Evolutionary conservation across 2,797 vertebrate genomes (phyloP), one percentile per base, ranked within the genome.

Genomic region (Fistularia commersonii): DNA sequence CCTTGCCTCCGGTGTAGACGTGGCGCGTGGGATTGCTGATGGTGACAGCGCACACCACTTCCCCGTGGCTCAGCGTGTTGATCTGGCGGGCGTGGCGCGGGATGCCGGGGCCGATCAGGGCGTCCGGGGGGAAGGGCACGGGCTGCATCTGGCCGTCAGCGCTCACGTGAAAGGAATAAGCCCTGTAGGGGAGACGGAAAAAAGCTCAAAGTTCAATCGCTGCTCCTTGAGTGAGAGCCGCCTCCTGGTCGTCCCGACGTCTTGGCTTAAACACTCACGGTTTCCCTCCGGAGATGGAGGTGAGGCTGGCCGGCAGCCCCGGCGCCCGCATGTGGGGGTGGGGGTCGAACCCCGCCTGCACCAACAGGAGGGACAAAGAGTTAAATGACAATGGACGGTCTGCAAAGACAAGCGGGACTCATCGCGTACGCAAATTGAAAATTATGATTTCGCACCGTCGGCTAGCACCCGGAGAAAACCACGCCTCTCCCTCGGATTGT

Each of bases 281-380:
- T 80, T 98, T 98, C 64, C 96, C 94, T 23, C 96, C 96, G 0
- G 96, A 94, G 73, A 98, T 98, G 65, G 96, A 95, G 0, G 94
- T 91, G 43, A 98, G 92, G 79, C 93, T 93, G 2, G 93, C 87
- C 37, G 95, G 93, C 54, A 98, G 90, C 37, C 94, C 95, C 0
- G 94, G 91, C 50, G 93, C 90, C 82, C 96, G 84, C 95, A 98
- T 96, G 82, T 93, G 91, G 1, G 94, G 90, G 54, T 98, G 96
- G 0, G 95, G 94, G 81, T 98, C 96, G 13, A 98, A 98, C 3
- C 94, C 94, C 0, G 94, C 93, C 96, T 98, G 83, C 57, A 5
- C 14, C 23, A 13, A 34, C 8, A 62, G 69, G n/a, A 42, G 14
- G 8, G 54, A 37, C 14, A 8, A 43, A 51, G 43, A 46, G 48